Evolutionary conservation across 2,113 vertebrate genomes (phyloP), one percentile per base, ranked within the genome.

Genomic region (Austrofundulus limnaeus): DNA sequence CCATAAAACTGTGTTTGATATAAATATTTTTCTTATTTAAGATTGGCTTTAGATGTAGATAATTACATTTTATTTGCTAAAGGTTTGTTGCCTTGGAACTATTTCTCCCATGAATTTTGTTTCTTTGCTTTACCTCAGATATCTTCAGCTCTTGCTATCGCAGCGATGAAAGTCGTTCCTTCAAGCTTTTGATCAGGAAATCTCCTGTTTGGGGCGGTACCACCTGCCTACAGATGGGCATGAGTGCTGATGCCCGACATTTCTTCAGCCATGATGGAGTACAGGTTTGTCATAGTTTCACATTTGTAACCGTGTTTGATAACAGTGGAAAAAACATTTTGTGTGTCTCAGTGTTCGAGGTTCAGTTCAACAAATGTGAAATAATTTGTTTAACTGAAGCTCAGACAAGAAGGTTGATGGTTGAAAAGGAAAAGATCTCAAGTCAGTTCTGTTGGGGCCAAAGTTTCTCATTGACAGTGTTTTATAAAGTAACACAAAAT

Each of bases 191-290:
- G 12, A 93, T 96, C 2, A 88, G 90, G 3, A 90, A 90, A 63
- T 95, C 94, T 45, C 47, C 67, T 0, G 75, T 94, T 25, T 97
- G 95, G 95, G 93, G 92, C 0, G 88, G 83, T 0, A 91, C 94
- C 45, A 96, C 95, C 34, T 94, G 94, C 72, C 89, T 96, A 7
- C 93, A 94, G 82, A 92, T 97, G 43, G 95, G 93, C 61, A 91
- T 90, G 76, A 83, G 91, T 0, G 95, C 94, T 0, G 95, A 96
- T 0, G 93, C 94, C 0, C 89, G 94, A 0, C 80, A 91, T 52
- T 96, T 97, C 91, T 95, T 96, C 60, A 95, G 94, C 62, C 92
- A 97, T 13, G 94, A 95, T 14, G 95, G 94, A 8, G 94, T 96
- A 0, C 95, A 97, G 94, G 95, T 91, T 50, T 38, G 42, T 74